Evolutionary conservation across 2,888 invertebrate genomes (phyloP).

Genomic region (Oithona nana): DNA sequence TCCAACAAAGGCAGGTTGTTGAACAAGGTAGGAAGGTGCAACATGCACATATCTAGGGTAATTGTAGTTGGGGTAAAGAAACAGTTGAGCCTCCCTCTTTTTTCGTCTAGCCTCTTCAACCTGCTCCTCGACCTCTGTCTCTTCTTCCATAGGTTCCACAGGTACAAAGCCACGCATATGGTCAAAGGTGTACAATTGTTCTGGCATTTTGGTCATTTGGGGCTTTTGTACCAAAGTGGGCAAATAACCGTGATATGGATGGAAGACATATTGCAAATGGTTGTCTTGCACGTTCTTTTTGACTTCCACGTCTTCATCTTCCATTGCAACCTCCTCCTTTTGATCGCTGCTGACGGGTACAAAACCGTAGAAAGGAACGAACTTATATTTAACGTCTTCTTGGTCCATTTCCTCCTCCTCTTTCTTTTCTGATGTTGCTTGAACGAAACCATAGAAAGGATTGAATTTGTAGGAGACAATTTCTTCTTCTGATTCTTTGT

Average conservation of each 20-base stretch:
- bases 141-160: background rate
- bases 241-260: background rate
- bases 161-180: background rate
- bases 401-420: background rate
- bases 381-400: background rate
- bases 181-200: background rate
- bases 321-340: background rate
- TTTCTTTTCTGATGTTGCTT: too few species aligned
- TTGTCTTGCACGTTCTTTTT: background rate
- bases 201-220: background rate
- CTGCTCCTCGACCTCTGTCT: background rate
- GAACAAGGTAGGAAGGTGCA: background rate
- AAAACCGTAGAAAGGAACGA: background rate
- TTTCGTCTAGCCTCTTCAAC: background rate
- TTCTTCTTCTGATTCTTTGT: background rate
- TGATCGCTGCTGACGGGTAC: background rate
- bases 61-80: background rate
- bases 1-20: background rate
- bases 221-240: background rate
- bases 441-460: background rate
- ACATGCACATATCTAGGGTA: background rate
- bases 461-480: background rate
- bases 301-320: background rate
- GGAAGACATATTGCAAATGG: background rate
- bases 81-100: background rate